Conservation (phyloP, 2,888 invertebrate genomes). For the Drosophila picticornis region DNA sequence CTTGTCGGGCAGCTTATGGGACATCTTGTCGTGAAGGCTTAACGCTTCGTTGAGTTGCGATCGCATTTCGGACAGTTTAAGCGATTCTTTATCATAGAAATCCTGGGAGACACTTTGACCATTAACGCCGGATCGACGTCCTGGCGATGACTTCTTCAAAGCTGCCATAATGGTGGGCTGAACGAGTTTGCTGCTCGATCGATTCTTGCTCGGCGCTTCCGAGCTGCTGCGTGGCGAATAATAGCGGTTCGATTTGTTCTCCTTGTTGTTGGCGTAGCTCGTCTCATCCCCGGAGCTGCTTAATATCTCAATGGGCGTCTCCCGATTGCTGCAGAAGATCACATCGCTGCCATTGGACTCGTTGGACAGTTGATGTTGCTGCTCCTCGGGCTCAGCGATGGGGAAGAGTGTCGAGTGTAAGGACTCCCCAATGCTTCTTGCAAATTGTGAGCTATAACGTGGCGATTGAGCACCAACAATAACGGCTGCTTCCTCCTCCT, state of each 20-base stretch:
- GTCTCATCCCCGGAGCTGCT: constrained; percentile 61
- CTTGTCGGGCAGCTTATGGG: constrained; percentile 87
- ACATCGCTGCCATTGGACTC: constrained; percentile 73
- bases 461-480: constrained; percentile 26
- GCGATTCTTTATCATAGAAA: constrained; percentile 85
- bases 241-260: constrained; percentile 35
- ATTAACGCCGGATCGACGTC: neutral
- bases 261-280: constrained; percentile 31
- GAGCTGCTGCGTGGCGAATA: constrained; percentile 48
- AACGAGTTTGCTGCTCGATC: constrained; percentile 39
- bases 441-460: constrained; percentile 77
- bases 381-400: neutral
- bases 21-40: constrained; percentile 74
- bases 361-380: constrained; percentile 1
- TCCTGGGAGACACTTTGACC: constrained; percentile 67
- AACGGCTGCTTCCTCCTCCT: constrained; percentile 15
- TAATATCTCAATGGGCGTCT: constrained; percentile 73
- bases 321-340: constrained; percentile 66
- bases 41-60: constrained; percentile 85
- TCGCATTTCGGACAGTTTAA: constrained; percentile 85
- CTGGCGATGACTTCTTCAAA: constrained; percentile 15
- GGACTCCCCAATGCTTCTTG: constrained; percentile 61
- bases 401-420: constrained; percentile 77
- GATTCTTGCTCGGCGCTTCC: constrained; percentile 25
- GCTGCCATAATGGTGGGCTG: constrained; percentile 75